Evolutionary conservation across 2,888 invertebrate genomes (phyloP).

Genomic region (Electrophaes corylata): DNA sequence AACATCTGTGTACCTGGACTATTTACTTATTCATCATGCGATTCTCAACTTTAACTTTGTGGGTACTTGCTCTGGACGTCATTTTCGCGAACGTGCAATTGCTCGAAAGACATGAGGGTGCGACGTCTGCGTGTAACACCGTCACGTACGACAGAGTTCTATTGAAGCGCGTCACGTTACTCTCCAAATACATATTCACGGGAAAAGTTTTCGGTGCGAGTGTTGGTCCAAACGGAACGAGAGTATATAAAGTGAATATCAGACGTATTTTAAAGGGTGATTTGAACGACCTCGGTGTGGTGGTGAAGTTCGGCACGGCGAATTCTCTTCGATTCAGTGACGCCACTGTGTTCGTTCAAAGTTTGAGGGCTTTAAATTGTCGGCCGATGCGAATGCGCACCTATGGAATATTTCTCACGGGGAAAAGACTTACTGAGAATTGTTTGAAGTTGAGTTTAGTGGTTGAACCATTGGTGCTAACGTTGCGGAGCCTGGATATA

Average conservation of each 20-base stretch:
- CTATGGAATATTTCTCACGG: slow-evolving; percentile 73
- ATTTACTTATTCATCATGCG: slow-evolving; percentile 45
- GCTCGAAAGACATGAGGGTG: slow-evolving; percentile 41
- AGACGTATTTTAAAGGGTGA: slow-evolving; percentile 74
- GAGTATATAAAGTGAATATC: slow-evolving; percentile 71
- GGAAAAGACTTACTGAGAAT: slow-evolving; percentile 48
- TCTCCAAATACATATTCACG: slow-evolving; percentile 72
- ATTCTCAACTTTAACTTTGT: slow-evolving; percentile 49
- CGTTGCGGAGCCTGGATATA: slow-evolving; percentile 64
- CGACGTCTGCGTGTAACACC: slow-evolving; percentile 49
- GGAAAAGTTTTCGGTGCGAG: slow-evolving; percentile 69
- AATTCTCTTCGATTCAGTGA: slow-evolving; percentile 66
- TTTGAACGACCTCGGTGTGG: slow-evolving; percentile 66
- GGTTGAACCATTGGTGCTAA: slow-evolving; percentile 67
- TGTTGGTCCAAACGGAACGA: slow-evolving; percentile 51
- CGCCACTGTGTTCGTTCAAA: slow-evolving; percentile 66
- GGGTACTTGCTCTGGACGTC: slow-evolving; percentile 50
- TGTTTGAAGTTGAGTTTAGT: slow-evolving; percentile 58
- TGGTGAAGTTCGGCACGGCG: slow-evolving; percentile 59
- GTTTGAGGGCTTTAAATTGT: slow-evolving; percentile 54
- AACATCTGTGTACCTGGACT: slow-evolving; percentile 16
- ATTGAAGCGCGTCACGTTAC: slow-evolving; percentile 63
- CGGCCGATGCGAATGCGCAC: slow-evolving; percentile 60
- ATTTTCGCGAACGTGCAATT: slow-evolving; percentile 49
- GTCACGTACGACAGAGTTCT: slow-evolving; percentile 60